Evolutionary conservation across 2,113 vertebrate genomes (phyloP).

Genomic region (Microcebus ravelobensis): DNA sequence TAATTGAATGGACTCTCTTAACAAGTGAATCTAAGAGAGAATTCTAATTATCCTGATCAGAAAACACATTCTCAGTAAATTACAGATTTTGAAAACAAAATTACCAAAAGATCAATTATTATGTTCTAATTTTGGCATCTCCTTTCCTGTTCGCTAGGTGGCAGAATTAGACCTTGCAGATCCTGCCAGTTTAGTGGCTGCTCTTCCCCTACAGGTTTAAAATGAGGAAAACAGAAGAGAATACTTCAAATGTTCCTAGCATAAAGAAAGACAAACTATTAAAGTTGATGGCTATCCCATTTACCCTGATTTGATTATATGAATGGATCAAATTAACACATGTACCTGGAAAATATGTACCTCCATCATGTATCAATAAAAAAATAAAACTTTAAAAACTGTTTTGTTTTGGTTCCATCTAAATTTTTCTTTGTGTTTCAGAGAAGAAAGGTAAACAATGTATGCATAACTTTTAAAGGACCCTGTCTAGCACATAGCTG

Average conservation of each 20-base stretch:
- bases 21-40: background rate
- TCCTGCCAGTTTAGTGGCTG: fast-evolving
- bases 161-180: background rate
- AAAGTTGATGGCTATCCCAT: background rate
- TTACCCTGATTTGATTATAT: background rate
- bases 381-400: background rate
- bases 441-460: constrained; percentile 4
- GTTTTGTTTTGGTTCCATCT: background rate
- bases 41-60: background rate
- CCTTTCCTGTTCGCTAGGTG: background rate
- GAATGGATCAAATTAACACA: background rate
- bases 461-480: background rate
- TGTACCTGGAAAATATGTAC: background rate
- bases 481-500: background rate
- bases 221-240: background rate
- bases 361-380: background rate
- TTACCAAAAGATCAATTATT: background rate
- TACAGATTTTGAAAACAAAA: background rate
- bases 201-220: background rate
- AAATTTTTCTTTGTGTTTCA: background rate
- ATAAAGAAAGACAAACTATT: background rate
- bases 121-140: background rate
- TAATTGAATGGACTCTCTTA: background rate
- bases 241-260: too few relatives aligned
- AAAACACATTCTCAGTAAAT: background rate